Base-by-base conservation (phyloP, 2,888 invertebrate species). In the Ophioninae sp. region DNA sequence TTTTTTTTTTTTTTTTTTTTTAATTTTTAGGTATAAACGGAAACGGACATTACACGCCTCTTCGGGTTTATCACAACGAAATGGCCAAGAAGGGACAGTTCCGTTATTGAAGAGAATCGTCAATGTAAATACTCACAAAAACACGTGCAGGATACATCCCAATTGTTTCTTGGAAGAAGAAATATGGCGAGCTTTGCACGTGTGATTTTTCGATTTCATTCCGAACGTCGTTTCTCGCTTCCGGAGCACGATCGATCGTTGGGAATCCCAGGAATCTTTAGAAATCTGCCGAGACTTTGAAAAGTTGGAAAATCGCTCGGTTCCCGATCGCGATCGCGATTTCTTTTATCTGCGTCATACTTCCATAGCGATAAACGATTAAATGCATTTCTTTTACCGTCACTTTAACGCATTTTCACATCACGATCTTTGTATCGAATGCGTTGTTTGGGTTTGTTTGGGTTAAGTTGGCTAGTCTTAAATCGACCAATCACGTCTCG, bases 1-100 rank as follows among this genome's bases (percentile, higher is more conserved):
- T n/a, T n/a, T n/a, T n/a, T n/a, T n/a, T n/a, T n/a, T n/a, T n/a
- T n/a, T n/a, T n/a, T n/a, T n/a, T n/a, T n/a, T n/a, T n/a, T n/a
- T n/a, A 79, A 30, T 30, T 94, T 93, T 59, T 93, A 96, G 96
- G 95, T 85, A 93, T 95, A 92, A 95, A 95, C 90, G 93, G 94
- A 37, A 96, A 96, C 89, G 96, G 96, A 75, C 95, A 95, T 85
- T 97, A 97, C 90, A 96, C 97, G 20, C 97, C 97, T 0, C 94
- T 97, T 91, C 94, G 96, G 88, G 96, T 97, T 13, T 97, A 97
- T 90, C 97, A 97, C 93, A 97, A 97, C 90, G 96, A 96, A 89
- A 94, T 96, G 89, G 96, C 96, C 85, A 95, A 95, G 90, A 97
- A 97, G 93, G 96, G 96, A 83, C 96, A 97, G 91, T 97, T 97